These are phyloP conservation scores for Loripinus fragilis DNA, from an alignment of 2,888 invertebrate genomes.

Conservation along the genomic window DNA sequence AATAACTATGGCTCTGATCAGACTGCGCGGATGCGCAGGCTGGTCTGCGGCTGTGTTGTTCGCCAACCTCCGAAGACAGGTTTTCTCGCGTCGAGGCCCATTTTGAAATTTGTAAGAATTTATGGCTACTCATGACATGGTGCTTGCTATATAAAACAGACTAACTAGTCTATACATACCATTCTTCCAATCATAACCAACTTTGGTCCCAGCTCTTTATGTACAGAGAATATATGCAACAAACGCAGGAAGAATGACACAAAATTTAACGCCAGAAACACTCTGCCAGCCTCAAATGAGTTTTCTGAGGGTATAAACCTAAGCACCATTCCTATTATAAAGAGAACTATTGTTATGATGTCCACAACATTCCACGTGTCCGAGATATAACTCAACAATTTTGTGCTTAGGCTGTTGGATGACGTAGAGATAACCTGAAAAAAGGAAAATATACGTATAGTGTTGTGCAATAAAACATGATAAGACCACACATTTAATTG, in stretches of 20 bases:
- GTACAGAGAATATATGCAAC: constrained; percentile 82
- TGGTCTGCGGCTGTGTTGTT: too few species aligned
- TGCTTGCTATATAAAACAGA: too few species aligned
- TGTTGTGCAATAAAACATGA: too few species aligned
- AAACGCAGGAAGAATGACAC: constrained; percentile 81
- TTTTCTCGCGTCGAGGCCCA: too few species aligned
- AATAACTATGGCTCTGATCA: too few species aligned
- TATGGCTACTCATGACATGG: too few species aligned
- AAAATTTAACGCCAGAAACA: constrained; percentile 82
- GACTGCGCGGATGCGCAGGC: too few species aligned
- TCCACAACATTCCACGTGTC: constrained; percentile 83
- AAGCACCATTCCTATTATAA: constrained; percentile 77
- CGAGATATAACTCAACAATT: constrained; percentile 77
- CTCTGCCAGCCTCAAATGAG: constrained; percentile 79
- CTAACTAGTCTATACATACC: too few species aligned
- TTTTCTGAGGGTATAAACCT: constrained; percentile 70
- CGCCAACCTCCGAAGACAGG: too few species aligned
- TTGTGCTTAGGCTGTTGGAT: constrained; percentile 66
- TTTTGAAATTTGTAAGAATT: too few species aligned
- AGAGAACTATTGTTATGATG: constrained; percentile 76
- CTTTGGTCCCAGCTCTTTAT: constrained; percentile 82
- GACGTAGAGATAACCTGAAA: constrained; percentile 59
- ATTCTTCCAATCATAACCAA: constrained; percentile 83
- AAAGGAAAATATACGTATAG: too few species aligned
- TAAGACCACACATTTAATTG: too few species aligned